Percentiles rank a stretch among this genome's conserved stretches.
Evolutionary conservation across 2,113 vertebrate species (phyloP).

Genomic region (Bubo scandiacus): DNA sequence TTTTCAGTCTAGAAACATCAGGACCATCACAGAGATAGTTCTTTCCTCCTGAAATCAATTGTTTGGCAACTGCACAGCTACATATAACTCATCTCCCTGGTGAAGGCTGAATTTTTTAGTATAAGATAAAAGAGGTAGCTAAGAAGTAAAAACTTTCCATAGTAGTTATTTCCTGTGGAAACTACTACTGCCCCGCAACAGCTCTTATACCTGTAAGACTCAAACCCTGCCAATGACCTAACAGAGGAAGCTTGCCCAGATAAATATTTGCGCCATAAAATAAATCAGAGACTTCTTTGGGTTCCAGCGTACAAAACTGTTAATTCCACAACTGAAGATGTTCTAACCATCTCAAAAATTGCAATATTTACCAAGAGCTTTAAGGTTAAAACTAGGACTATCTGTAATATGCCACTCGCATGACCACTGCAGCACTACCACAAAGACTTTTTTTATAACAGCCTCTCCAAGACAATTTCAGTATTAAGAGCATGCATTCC

Average conservation of each 20-base stretch:
- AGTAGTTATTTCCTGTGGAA: neutral
- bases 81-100: neutral
- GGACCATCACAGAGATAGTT: neutral
- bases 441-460: neutral
- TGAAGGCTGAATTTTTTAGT: neutral
- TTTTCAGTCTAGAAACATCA: neutral
- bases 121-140: neutral
- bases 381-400: neutral
- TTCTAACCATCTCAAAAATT: neutral
- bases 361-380: neutral
- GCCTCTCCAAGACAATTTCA: neutral
- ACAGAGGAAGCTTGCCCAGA: neutral
- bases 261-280: neutral
- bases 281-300: neutral
- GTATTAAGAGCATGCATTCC: neutral
- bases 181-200: neutral
- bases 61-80: neutral
- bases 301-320: neutral
- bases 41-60: neutral
- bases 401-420: neutral
- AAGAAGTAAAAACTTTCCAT: neutral
- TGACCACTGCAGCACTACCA: neutral
- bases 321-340: neutral
- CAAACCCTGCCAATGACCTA: neutral
- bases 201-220: neutral